phyloP scores from a whole-genome alignment of 2,888 invertebrate genomes.

The Apamea sordens region DNA sequence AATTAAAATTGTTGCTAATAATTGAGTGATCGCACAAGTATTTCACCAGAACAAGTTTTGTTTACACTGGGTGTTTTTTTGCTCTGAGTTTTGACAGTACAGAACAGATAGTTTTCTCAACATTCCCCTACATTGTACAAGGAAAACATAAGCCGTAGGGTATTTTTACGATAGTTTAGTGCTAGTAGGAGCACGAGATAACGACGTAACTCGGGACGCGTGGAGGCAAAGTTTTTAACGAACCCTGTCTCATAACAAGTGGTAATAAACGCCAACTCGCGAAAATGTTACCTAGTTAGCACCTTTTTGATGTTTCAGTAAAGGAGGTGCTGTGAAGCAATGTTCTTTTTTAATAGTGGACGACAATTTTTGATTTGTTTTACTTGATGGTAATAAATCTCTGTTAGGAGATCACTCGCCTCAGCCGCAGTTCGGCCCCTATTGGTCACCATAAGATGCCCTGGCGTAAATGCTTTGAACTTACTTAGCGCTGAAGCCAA shows the following conservation, averaged over 20 bases:
- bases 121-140: constrained; percentile 21
- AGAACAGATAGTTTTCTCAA: not conserved
- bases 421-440: not conserved
- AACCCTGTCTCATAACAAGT: constrained; percentile 56
- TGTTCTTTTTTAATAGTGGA: not conserved
- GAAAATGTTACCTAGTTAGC: constrained; percentile 51
- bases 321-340: not conserved
- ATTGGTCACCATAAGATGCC: not conserved
- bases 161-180: constrained; percentile 49
- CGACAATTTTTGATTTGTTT: not conserved
- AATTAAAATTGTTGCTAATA: not conserved
- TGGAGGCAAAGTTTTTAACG: constrained; percentile 61
- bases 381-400: too few relatives aligned
- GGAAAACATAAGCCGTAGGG: constrained; percentile 19
- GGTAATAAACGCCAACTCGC: constrained; percentile 43
- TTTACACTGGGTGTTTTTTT: not conserved
- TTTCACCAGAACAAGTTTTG: not conserved
- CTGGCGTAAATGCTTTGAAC: not conserved
- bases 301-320: constrained; percentile 41
- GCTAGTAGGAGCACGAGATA: constrained; percentile 35
- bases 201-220: constrained; percentile 43
- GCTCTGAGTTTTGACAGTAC: not conserved
- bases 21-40: not conserved
- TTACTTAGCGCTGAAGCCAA: not conserved
- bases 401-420: too few relatives aligned